phyloP scores from a whole-genome alignment of 1,140 invertebrate genomes.

The Brachionus rotundiformis region DNA sequence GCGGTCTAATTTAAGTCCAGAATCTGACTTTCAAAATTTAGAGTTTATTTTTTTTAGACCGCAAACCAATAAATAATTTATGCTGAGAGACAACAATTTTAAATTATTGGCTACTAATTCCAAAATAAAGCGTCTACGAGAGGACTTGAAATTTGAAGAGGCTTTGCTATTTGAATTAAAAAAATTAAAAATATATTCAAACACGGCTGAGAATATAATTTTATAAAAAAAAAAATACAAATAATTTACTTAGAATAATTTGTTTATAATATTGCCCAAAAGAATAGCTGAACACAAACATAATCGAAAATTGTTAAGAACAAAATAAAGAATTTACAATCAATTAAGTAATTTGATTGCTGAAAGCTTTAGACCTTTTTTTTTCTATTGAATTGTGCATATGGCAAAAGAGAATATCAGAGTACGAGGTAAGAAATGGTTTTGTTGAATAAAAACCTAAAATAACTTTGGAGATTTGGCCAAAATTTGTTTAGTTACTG shows the following conservation, averaged over 20 bases:
- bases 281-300: slow-evolving; percentile 41
- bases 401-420: background rate
- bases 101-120: background rate
- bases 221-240: slow-evolving; percentile 26
- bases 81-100: background rate
- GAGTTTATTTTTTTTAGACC: background rate
- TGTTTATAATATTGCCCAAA: slow-evolving; percentile 47
- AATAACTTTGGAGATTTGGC: slow-evolving; percentile 28
- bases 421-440: background rate
- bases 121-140: slow-evolving; percentile 9
- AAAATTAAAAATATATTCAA: background rate
- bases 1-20: background rate
- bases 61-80: slow-evolving; percentile 30
- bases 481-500: slow-evolving; percentile 31
- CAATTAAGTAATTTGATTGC: slow-evolving; percentile 38
- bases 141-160: slow-evolving; percentile 17
- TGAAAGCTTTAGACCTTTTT: slow-evolving; percentile 43
- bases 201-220: background rate
- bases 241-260: slow-evolving; percentile 34
- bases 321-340: slow-evolving; percentile 38
- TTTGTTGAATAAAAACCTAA: background rate
- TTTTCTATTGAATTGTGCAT: slow-evolving; percentile 8
- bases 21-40: background rate
- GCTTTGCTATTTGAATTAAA: background rate
- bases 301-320: slow-evolving; percentile 20